These are phyloP conservation scores for Theristicus caerulescens DNA, from an alignment of 2,113 vertebrate species.

Conservation along the genomic window DNA sequence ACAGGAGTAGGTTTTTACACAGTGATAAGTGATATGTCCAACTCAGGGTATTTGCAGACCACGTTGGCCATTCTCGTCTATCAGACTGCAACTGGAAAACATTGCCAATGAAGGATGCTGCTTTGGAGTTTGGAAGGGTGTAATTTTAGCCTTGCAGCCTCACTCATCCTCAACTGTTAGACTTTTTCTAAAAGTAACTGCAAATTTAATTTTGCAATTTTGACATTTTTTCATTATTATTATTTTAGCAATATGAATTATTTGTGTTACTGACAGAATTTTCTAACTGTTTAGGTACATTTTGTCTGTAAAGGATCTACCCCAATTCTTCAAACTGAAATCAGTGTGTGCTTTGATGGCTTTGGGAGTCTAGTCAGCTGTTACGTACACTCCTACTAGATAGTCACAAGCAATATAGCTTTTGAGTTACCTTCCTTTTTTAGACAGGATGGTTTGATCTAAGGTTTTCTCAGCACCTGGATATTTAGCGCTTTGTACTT, in stretches of 20 bases:
- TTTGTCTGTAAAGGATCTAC: background rate
- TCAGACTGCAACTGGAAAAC: background rate
- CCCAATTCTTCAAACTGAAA: background rate
- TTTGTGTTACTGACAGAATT: background rate
- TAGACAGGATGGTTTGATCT: background rate
- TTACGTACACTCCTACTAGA: background rate
- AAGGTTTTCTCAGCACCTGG: background rate
- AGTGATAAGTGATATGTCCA: background rate
- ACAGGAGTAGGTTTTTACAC: background rate
- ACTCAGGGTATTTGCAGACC: background rate
- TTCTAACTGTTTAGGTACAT: background rate
- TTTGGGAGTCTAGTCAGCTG: background rate
- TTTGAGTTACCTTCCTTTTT: background rate
- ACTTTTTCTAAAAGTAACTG: background rate
- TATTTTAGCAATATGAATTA: background rate
- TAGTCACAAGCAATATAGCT: background rate
- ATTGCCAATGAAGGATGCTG: background rate
- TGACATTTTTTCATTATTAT: background rate
- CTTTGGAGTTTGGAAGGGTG: background rate
- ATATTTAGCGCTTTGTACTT: background rate
- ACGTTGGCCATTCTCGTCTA: background rate
- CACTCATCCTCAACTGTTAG: background rate
- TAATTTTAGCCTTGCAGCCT: background rate
- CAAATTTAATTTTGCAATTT: background rate
- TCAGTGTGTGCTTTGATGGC: background rate